Base-by-base conservation (phyloP, 2,797 vertebrate genomes). In the Setipinna tenuifilis region DNA sequence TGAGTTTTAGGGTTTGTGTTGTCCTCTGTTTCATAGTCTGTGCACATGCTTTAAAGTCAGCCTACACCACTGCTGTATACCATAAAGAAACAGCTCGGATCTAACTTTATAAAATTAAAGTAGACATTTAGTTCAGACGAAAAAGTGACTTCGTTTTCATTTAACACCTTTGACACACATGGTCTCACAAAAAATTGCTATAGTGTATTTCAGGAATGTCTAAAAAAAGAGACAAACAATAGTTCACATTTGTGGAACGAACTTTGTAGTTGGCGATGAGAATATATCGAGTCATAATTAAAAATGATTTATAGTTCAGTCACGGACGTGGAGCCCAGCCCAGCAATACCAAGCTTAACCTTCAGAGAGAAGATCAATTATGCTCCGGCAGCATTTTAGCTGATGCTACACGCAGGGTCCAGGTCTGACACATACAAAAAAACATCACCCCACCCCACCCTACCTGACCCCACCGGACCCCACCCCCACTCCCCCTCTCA, bases 311-410 rank as follows among this genome's bases (percentile, higher is more conserved):
- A 78, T 78, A 31, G 35, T 16, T 21, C 71, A 44, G 71, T 21
- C 71, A 44, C 9, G 31, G 28, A 19, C 35, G 35, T 19, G 9
- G 35, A 41, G 35, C 41, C 16, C 35, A 78, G 35, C 71, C 71
- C 71, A 78, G 71, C 71, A 35, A 28, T 35, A 1, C 71, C 31
- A 41, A 44, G 17, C 35, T 21, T 78, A 35, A 78, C 71, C 71
- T 78, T 78, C 71, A 78, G 31, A n/a, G n/a, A n/a, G n/a, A 44
- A 44, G 35, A 78, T 78, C 71, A 78, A 78, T 78, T 78, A 44
- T 78, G 71, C 35, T 25, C 71, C 17, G 19, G 35, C 71, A 78
- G 41, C 71, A 44, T 41, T 78, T 78, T 11, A 78, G 71, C 31
- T 78, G 71, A 78, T 78, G 71, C 71, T 78, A 78, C 71, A 78